phyloP scores from a whole-genome alignment of 2,888 invertebrate genomes.

The Exephanes ischioxanthus region DNA sequence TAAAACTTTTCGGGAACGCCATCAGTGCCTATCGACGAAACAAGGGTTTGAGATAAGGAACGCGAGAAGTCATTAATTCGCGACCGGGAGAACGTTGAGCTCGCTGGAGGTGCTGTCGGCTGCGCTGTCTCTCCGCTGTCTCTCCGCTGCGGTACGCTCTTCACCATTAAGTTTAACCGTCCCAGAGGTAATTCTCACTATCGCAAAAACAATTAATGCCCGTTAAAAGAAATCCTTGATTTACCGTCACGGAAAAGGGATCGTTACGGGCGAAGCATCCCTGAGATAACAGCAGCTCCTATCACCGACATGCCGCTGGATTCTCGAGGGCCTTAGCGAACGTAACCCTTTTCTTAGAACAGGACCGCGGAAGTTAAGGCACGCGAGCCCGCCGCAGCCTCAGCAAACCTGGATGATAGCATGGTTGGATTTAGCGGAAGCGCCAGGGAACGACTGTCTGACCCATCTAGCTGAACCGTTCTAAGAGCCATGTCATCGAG shows the following conservation, averaged over 20 bases:
- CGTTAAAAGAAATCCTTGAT: constrained; percentile 85
- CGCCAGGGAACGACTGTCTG: constrained; percentile 21
- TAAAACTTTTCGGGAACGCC: constrained; percentile 34
- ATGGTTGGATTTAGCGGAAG: constrained; percentile 52
- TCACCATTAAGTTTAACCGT: constrained; percentile 76
- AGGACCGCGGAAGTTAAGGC: constrained; percentile 74
- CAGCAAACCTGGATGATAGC: constrained; percentile 52
- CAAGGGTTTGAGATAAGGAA: constrained; percentile 65
- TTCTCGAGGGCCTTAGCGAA: constrained; percentile 50
- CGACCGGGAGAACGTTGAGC: constrained; percentile 69
- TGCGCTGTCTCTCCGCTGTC: constrained; percentile 47
- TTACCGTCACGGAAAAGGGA: constrained; percentile 77
- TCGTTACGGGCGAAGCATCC: constrained; percentile 70
- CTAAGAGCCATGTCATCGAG: not conserved
- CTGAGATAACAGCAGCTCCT: constrained; percentile 80
- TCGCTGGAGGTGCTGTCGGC: constrained; percentile 41
- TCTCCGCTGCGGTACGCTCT: constrained; percentile 39
- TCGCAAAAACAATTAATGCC: constrained; percentile 85
- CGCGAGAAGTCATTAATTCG: constrained; percentile 67
- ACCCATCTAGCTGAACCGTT: constrained; percentile 1
- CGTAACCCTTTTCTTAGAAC: constrained; percentile 76
- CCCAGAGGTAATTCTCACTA: constrained; percentile 80
- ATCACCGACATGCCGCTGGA: constrained; percentile 38
- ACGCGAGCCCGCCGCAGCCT: constrained; percentile 72
- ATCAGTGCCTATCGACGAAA: constrained; percentile 48